Evolutionary conservation across 2,113 vertebrate species (phyloP), one percentile per base, ranked within the genome.

Genomic region (Ictidomys tridecemlineatus): DNA sequence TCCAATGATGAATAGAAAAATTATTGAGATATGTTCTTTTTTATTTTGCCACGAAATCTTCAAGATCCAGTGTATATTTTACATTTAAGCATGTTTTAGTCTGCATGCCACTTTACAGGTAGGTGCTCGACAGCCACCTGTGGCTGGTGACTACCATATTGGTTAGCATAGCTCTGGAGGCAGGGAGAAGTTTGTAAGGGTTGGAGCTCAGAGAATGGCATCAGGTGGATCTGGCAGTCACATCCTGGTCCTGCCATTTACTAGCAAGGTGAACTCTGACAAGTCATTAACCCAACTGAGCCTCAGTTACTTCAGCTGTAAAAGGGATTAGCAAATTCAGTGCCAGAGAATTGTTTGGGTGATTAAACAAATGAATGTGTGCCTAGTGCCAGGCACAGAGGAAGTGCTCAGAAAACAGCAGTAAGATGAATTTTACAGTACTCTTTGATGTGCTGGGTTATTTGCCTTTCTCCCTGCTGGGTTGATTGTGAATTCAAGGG

Each of bases 361-460:
- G 73, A 89, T 94, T 73, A 95, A 88, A 85, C 34, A 67, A 65
- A 88, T 83, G 95, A 89, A 70, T 61, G 39, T 56, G 26, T 94
- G 85, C 73, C 90, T 45, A 13, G 34, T 84, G 45, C 28, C 72
- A 89, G 88, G 70, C 85, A 82, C 34, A 88, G 85, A 91, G 28
- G 61, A 77, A 82, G 34, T 51, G 16, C 72, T 88, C n/a, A 45
- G 89, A 77, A 88, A 78, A 24, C 30, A 42, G 72, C 61, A 42
- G 51, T 10, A 22, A 65, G 61, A 48, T 87, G 93, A 34, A 26
- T 74, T 53, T 95, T 79, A 26, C 18, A 17, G n/a, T 39, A 18
- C 51, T 48, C 42, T 88, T 89, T 16, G 24, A 45, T 45, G 42
- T 85, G 30, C 48, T 78, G 79, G 65, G 8, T 56, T 73, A 10